phyloP scores from a whole-genome alignment of 2,797 vertebrate genomes.

The Mergus octosetaceus region DNA sequence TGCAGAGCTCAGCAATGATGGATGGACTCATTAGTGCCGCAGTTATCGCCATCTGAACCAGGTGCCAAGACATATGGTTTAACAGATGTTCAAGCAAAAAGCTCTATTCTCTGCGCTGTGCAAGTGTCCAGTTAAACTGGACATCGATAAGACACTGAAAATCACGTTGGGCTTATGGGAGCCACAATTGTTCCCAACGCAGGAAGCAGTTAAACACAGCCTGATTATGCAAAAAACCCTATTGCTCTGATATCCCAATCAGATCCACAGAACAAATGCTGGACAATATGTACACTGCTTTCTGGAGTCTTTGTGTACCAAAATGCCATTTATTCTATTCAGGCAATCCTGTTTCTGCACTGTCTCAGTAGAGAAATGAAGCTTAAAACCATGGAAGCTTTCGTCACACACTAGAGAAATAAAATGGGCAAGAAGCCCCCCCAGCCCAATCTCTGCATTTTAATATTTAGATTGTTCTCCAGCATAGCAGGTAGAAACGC shows the following conservation, averaged over 20 bases:
- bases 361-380: background rate
- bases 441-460: background rate
- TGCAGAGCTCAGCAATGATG: conserved; percentile 71
- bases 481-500: background rate
- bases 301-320: background rate
- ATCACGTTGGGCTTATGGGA: conserved; percentile 35
- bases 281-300: background rate
- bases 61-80: conserved; percentile 80
- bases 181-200: conserved; percentile 21
- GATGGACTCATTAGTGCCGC: conserved; percentile 78
- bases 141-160: conserved; percentile 54
- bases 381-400: background rate
- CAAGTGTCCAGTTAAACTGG: conserved; percentile 61
- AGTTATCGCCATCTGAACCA: conserved; percentile 69
- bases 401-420: background rate
- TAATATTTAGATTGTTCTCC: background rate
- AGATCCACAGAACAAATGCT: conserved; percentile 8
- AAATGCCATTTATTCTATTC: background rate
- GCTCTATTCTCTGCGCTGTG: conserved; percentile 32
- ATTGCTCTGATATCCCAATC: conserved; percentile 44
- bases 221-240: conserved; percentile 47
- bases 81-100: conserved; percentile 78
- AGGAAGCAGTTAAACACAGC: conserved; percentile 25
- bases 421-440: background rate
- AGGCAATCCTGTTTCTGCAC: background rate